Base-by-base conservation (phyloP, 2,888 invertebrate species). In the Macaria liturata region DNA sequence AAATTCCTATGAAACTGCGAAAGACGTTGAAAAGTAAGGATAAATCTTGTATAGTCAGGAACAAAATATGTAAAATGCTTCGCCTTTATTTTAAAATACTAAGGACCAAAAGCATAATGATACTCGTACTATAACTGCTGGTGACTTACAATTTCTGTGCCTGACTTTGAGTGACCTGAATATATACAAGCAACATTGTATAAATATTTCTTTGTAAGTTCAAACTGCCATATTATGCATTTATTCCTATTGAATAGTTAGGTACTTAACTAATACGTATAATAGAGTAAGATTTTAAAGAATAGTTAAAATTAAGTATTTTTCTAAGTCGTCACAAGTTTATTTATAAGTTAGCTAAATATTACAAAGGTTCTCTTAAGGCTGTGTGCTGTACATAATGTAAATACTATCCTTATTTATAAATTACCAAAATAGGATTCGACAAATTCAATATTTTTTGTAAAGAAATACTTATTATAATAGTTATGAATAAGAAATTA, bases 361-460 rank as follows among this genome's bases (percentile, higher is more conserved):
- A 77, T 81, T 79, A 79, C 75, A 80, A 88, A 83, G 83, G 83
- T 88, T 81, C 81, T 50, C 65, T 65, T 76, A 76, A 84, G 85
- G 82, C 86, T 88, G 86, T 88, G 82, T 82, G 71, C 66, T 82
- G 85, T 89, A 89, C 83, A 87, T 87, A 83, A 83, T 88, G 84
- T 85, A 83, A 83, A 84, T 84, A 75, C 34, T 54, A 76, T 78
- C 75, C 77, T 77, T 81, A 75, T 71, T 67, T 69, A 67, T 59
- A 57, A 53, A 30, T 1, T 45, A 9, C 20, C 20, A 20, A 20
- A 20, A 20, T 20, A 20, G 20, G 20, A 20, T 20, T 20, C 20
- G 20, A 20, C 20, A 20, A 20, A 20, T 1, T 20, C 20, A 1
- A 20, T 20, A n/a, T 42, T 42, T 8, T 4, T n/a, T 42, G 42